Evolutionary conservation across 2,113 vertebrate genomes (phyloP), one percentile per base, ranked within the genome.

Genomic region (Odocoileus hemionus): DNA sequence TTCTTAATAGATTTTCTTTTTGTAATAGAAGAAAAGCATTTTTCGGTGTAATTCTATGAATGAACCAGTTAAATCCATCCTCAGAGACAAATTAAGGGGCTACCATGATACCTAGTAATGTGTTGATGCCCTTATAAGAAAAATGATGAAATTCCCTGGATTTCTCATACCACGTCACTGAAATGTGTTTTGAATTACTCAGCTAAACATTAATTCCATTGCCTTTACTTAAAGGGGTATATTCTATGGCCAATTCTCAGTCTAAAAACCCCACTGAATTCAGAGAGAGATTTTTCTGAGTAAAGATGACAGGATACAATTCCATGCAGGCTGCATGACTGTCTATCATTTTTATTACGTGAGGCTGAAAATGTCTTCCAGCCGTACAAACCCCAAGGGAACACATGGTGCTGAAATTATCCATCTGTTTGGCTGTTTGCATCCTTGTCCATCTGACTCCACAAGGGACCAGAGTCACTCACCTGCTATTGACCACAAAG

Each of bases 331-430:
- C 78, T 80, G 60, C 94, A 84, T 78, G 79, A 79, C 87, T 95
- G 74, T 76, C 91, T 86, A 50, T 97, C 94, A 97, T 89, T 96
- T 97, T 97, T 96, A 97, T 94, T 94, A 94, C 55, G 91, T 86
- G 78, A 61, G 61, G 54, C 91, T 94, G 89, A 95, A 97, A 95
- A 91, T 91, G 91, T 95, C 95, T 96, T 96, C 93, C 78, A 91
- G 95, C 47, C 58, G 50, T 61, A 96, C 84, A 78, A 90, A 80
- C 23, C 92, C 61, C 96, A 83, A 47, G 67, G 86, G 91, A 79
- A 26, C 13, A 23, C 33, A 64, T 26, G 70, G 88, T 88, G 36
- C 94, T 89, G 89, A 93, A 86, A 93, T 91, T 91, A 93, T 96
- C 95, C 95, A 96, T 96, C 95, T 91, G 94, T 47, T 50, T 61